Conservation (phyloP, 2,888 invertebrate species). For the Drosophila melanocephala region DNA sequence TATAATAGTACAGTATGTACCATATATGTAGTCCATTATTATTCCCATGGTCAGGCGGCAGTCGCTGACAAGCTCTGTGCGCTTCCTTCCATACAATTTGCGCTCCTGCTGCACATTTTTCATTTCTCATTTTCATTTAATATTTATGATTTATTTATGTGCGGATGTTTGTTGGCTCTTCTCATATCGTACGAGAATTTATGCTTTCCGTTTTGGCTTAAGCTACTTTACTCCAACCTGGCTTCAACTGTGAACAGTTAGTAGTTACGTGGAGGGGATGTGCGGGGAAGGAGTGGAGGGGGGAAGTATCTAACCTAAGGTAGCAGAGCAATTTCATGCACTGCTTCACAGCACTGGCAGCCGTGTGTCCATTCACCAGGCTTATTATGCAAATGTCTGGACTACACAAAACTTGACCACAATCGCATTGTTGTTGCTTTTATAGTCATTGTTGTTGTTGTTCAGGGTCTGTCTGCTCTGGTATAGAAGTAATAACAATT, state of each 20-base stretch:
- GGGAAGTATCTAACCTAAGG: constrained; percentile 58
- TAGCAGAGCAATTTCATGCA: constrained; percentile 76
- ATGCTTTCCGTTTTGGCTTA: constrained; percentile 77
- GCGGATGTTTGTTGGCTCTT: constrained; percentile 79
- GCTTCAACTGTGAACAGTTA: background rate
- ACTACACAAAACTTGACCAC: constrained; percentile 62
- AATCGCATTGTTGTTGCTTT: constrained; percentile 47
- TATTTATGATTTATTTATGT: constrained; percentile 82
- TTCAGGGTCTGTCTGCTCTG: constrained; percentile 8
- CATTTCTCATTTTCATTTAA: constrained; percentile 78
- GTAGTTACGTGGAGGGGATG: constrained; percentile 3
- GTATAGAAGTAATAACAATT: constrained; percentile 56
- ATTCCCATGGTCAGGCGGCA: constrained; percentile 43
- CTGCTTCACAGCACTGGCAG: constrained; percentile 62
- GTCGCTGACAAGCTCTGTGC: constrained; percentile 76
- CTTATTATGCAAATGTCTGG: constrained; percentile 77
- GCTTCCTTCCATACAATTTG: constrained; percentile 63
- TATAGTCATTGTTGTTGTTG: constrained; percentile 18
- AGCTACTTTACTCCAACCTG: constrained; percentile 34
- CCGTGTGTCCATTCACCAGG: constrained; percentile 59
- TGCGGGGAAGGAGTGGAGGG: background rate
- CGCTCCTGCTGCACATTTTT: constrained; percentile 67
- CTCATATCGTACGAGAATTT: constrained; percentile 77
- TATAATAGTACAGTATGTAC: background rate
- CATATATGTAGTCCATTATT: constrained; percentile 37